phyloP scores from a whole-genome alignment of 2,888 invertebrate genomes.

The Diplazon laetatorius region DNA sequence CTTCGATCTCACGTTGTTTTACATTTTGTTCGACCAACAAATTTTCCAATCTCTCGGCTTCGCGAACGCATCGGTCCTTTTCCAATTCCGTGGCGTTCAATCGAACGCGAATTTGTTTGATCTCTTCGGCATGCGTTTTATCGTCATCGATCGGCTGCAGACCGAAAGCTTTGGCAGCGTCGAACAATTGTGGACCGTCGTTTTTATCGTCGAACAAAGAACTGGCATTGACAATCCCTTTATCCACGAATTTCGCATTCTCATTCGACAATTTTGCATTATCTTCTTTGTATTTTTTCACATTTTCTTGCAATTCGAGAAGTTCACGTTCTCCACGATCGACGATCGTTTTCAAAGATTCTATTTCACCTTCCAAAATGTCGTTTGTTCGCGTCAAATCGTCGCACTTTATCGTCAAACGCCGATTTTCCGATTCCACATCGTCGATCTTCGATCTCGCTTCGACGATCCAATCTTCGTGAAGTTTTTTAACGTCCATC shows the following conservation, averaged over 20 bases:
- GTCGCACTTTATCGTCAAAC: slow-evolving; percentile 70
- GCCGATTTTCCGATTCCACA: slow-evolving; percentile 77
- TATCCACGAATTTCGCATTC: neutral
- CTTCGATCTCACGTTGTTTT: slow-evolving; percentile 38
- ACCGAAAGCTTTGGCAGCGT: slow-evolving; percentile 76
- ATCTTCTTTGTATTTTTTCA: slow-evolving; percentile 66
- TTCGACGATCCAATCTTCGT: slow-evolving; percentile 84
- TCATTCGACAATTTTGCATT: slow-evolving; percentile 26
- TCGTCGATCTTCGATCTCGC: slow-evolving; percentile 82
- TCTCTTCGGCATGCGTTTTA: no score
- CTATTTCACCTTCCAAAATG: slow-evolving; percentile 23
- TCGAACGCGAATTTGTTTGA: no score
- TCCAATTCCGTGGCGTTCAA: no score
- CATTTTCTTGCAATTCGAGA: slow-evolving; percentile 61
- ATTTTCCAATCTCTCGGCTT: slow-evolving; percentile 38
- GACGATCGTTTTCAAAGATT: slow-evolving; percentile 35
- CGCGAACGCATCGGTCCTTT: slow-evolving; percentile 37
- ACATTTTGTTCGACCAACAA: no score
- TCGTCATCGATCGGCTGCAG: slow-evolving; percentile 46
- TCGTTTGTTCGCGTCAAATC: slow-evolving; percentile 72
- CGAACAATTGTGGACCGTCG: slow-evolving; percentile 71
- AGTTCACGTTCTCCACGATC: slow-evolving; percentile 42
- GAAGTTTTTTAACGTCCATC: slow-evolving; percentile 81
- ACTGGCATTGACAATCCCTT: slow-evolving; percentile 28
- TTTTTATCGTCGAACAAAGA: slow-evolving; percentile 38